Evolutionary conservation across 2,797 vertebrate genomes (phyloP).

Genomic region (Echiichthys vipera): DNA sequence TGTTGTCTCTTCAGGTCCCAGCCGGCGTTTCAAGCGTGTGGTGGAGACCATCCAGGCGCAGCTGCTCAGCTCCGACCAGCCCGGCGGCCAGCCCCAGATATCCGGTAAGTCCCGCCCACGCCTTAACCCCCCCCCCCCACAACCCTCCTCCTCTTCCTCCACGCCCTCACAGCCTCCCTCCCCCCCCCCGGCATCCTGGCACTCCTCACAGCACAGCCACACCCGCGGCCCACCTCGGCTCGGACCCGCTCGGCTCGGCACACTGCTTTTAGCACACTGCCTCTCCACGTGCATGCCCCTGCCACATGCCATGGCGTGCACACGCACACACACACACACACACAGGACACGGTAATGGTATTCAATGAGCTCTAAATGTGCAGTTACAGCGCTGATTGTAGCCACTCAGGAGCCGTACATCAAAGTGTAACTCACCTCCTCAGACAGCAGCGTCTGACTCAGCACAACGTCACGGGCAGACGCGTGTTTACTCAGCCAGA

Average conservation of each 20-base stretch:
- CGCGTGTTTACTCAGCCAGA: background rate
- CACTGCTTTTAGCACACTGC: constrained; percentile 70
- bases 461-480: constrained; percentile 8
- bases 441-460: constrained; percentile 22
- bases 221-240: constrained; percentile 53
- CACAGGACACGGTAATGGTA: background rate
- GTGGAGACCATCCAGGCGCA: constrained; percentile 99
- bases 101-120: constrained; percentile 89
- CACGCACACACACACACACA: constrained; percentile 32
- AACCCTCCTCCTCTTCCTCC: constrained; percentile 1
- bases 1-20: too few relatives aligned
- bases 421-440: background rate
- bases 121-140: constrained; percentile 30
- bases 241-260: constrained; percentile 45
- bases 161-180: constrained; percentile 40
- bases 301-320: constrained; percentile 59
- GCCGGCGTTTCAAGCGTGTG: constrained; percentile 97
- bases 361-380: background rate
- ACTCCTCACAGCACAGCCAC: constrained; percentile 71
- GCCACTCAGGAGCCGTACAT: constrained; percentile 1
- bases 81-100: constrained; percentile 91
- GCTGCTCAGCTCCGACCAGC: constrained; percentile 95
- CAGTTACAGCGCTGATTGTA: background rate
- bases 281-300: constrained; percentile 74
- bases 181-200: constrained; percentile 54